phyloP scores from a whole-genome alignment of 2,797 vertebrate genomes.

The Phrynocephalus vlangalii region DNA sequence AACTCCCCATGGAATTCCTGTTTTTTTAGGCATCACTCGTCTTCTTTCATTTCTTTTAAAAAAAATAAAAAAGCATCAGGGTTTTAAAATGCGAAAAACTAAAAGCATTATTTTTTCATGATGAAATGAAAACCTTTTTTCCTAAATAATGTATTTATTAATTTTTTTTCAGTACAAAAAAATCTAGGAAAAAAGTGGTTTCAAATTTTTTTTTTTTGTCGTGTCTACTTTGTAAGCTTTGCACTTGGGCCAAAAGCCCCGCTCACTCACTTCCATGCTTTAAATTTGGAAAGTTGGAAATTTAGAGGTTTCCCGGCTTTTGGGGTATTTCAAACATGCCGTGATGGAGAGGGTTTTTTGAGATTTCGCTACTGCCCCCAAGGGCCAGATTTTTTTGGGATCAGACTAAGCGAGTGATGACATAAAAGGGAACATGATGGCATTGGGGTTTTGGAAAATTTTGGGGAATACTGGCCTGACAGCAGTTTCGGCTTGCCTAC shows the following conservation, averaged over 20 bases:
- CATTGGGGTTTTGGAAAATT: no score
- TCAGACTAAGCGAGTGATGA: background rate
- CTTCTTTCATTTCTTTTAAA: conserved; percentile 73
- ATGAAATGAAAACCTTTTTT: conserved; percentile 76
- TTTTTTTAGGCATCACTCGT: conserved; percentile 68
- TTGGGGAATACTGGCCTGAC: no score
- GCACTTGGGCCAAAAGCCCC: background rate
- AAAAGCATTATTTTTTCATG: conserved; percentile 79
- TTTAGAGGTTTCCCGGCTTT: background rate
- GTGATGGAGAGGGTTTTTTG: background rate
- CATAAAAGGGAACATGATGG: background rate
- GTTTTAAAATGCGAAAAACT: conserved; percentile 77
- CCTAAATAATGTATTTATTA: conserved; percentile 80
- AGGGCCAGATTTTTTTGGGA: background rate
- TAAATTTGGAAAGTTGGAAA: background rate
- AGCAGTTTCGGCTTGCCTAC: no score
- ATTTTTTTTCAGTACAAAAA: conserved; percentile 73
- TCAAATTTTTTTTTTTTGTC: conserved; percentile 62
- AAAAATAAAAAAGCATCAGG: conserved; percentile 61
- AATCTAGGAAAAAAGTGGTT: conserved; percentile 70
- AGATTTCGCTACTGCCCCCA: background rate
- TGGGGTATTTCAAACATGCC: background rate
- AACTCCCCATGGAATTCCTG: conserved; percentile 76
- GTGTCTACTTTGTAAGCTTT: background rate
- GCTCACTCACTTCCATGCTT: background rate